Base-by-base conservation (phyloP, 2,113 vertebrate species). In the Trichomycterus rosablanca region DNA sequence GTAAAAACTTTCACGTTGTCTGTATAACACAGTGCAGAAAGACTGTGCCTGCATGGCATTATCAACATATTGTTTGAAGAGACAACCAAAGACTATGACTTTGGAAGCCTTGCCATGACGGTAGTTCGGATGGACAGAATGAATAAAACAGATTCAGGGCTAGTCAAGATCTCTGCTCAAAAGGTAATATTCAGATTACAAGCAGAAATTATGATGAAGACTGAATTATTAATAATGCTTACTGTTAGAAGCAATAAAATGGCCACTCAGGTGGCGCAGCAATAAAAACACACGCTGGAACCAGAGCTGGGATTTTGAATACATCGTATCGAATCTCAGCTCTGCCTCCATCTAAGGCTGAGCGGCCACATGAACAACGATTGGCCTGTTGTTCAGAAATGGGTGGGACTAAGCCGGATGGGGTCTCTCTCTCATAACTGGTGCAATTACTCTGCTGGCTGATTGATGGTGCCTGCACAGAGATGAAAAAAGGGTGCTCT, bases 11-110 rank as follows among this genome's bases (percentile, higher is more conserved):
- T 55, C 2, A 23, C 2, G 1, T 43, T 43, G 2, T 30, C 9
- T 34, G 3, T 54, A 24, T 20, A 7, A 26, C 61, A 14, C 52
- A 85, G 83, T 0, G 2, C 5, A 4, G 81, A 84, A 62, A 66
- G 20, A 42, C 0, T 5, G 0, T 32, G 63, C 2, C 71, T 83
- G 16, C 53, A 70, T 19, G 20, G 20, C 1, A 50, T 83, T 16
- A 72, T 80, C 39, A 3, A 1, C 0, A 2, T 1, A 0, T 1
- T 30, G 0, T 19, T 8, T 18, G 15, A 0, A 24, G 50, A 2
- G 19, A 1, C 2, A 9, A 4, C 1, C 6, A 10, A 1, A 1
- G 1, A 1, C 0, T 34, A 65, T 51, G 2, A 22, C 14, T 1
- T 76, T n/a, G 28, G 4, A 1, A 2, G 1, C 1, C 1, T 80